Evolutionary conservation across 2,888 invertebrate species (phyloP).

Genomic region (Phlogophora meticulosa): DNA sequence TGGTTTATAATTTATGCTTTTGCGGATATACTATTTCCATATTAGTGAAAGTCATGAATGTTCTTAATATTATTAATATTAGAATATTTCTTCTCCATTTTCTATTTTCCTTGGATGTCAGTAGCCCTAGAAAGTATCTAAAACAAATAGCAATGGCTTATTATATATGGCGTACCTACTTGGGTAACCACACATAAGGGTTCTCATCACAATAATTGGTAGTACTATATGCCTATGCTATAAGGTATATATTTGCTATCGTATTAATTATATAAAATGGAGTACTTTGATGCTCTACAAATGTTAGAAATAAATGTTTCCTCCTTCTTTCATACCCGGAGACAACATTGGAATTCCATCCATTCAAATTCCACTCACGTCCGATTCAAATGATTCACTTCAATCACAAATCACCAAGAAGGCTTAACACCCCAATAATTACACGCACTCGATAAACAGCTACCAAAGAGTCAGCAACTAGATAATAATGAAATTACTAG

Average conservation of each 20-base stretch:
- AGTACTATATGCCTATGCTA: too few species aligned
- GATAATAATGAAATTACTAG: conserved; percentile 74
- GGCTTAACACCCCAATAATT: conserved; percentile 38
- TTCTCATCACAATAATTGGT: too few species aligned
- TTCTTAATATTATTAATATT: conserved; percentile 12
- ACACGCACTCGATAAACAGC: conserved; percentile 58
- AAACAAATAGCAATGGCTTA: too few species aligned
- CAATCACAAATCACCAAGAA: conserved; percentile 4
- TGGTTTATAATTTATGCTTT: conserved; percentile 49
- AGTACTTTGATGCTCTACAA: too few species aligned
- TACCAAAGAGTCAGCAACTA: conserved; percentile 62
- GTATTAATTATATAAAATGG: too few species aligned
- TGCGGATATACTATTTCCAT: conserved; percentile 38
- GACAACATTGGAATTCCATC: not conserved
- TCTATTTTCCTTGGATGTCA: conserved; percentile 20
- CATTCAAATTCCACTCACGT: conserved; percentile 38
- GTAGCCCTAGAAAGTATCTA: not conserved
- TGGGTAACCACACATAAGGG: too few species aligned
- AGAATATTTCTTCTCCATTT: not conserved
- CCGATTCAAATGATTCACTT: conserved; percentile 22
- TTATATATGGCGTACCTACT: too few species aligned
- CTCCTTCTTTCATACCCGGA: too few species aligned
- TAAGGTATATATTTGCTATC: too few species aligned
- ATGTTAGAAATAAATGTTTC: too few species aligned
- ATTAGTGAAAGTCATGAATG: conserved; percentile 64